Evolutionary conservation across 2,888 invertebrate genomes (phyloP), one percentile per base, ranked within the genome.

Genomic region (Mesochorus sp.): DNA sequence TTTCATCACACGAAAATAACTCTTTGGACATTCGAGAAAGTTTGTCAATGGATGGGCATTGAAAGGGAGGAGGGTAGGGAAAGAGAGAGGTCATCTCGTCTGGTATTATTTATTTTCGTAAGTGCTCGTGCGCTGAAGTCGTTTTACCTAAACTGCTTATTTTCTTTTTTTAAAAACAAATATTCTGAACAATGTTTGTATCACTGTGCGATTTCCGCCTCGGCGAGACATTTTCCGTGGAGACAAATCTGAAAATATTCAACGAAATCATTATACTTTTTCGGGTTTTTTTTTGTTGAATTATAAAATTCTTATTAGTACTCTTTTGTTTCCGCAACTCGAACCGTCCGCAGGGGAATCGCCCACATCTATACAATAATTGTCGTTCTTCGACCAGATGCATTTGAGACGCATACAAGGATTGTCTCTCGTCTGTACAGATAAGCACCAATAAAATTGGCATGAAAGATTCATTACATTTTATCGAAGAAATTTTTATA

Each of bases 321-420:
- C 72, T 37, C 66, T 79, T 19, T 39, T 61, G 12, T 28, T 24
- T 10, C 61, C 81, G 34, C 81, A 81, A 3, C 26, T 68, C 6
- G 74, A 64, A 1, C 81, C 81, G 42, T 75, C 79, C 19, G 76
- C 73, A 12, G 73, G 57, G 3, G 71, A 62, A 19, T 42, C 28
- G 10, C 24, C 42, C 42, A 44, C 24, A 5, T n/a, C n/a, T 3
- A 1, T 47, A 39, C 80, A 80, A 14, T 53, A 57, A 28, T 19
- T n/a, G 0, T 5, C 12, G 39, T 68, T 26, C 12, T 12, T 59
- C 2, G 12, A 51, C 42, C 10, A 57, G 2, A 64, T 4, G 26
- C 80, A 81, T 34, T n/a, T 24, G 0, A 80, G 34, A 2, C 12
- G 5, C 39, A 42, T 51, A 28, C 82, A 82, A 37, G 67, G 72